These are phyloP conservation scores for Sericinus montela DNA, from an alignment of 2,888 invertebrate genomes.

Conservation along the genomic window DNA sequence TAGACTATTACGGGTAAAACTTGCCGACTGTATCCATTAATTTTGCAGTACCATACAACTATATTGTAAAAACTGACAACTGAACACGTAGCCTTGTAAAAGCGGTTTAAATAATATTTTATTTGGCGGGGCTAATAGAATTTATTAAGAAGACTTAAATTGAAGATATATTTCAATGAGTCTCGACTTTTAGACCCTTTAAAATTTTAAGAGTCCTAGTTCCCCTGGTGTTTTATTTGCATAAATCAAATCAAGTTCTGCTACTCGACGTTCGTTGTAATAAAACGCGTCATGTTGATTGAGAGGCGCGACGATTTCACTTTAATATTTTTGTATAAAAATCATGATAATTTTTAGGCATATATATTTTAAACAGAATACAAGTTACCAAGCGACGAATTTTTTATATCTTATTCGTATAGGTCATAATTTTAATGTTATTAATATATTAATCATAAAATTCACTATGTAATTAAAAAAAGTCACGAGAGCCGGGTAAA, in stretches of 20 bases:
- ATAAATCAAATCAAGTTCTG: background rate
- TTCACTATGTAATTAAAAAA: too few relatives aligned
- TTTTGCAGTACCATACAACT: too few relatives aligned
- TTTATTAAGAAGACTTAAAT: constrained; percentile 4
- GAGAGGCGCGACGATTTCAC: background rate
- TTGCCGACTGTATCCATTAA: too few relatives aligned
- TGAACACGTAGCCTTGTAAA: background rate
- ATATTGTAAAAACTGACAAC: background rate
- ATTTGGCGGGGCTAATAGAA: constrained; percentile 1
- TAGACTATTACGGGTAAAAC: too few relatives aligned
- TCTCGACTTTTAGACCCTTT: constrained; percentile 1
- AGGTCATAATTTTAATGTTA: too few relatives aligned
- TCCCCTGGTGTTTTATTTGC: background rate
- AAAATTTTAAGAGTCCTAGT: constrained; percentile 1
- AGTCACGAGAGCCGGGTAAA: too few relatives aligned
- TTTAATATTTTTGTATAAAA: too few relatives aligned
- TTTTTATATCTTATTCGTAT: too few relatives aligned
- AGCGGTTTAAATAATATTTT: constrained; percentile 4
- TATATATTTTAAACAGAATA: too few relatives aligned
- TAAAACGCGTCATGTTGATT: background rate
- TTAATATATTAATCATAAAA: too few relatives aligned
- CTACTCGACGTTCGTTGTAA: background rate
- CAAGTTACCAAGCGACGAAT: too few relatives aligned
- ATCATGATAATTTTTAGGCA: background rate
- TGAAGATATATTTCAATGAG: constrained; percentile 12